Conservation (phyloP, 2,888 invertebrate species). For the Falcaria lacertinaria region DNA sequence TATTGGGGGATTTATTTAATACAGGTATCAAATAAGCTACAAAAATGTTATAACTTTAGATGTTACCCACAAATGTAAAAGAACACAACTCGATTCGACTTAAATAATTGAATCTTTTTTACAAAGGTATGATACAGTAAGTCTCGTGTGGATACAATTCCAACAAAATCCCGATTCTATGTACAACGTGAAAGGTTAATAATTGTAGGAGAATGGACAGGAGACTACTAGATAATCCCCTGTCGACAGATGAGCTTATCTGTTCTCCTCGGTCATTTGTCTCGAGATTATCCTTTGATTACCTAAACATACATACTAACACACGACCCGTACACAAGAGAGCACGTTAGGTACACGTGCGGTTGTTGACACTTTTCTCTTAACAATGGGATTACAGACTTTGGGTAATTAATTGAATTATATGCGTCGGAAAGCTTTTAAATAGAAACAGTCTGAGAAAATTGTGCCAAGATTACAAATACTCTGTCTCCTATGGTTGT, state of each 20-base stretch:
- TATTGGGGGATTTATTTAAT: too few relatives aligned
- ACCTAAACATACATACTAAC: conserved; percentile 6
- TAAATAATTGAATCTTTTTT: too few relatives aligned
- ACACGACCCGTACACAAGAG: not conserved
- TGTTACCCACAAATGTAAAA: too few relatives aligned
- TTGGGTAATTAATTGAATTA: not conserved
- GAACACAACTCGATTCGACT: too few relatives aligned
- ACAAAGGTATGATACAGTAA: too few relatives aligned
- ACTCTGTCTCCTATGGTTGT: too few relatives aligned
- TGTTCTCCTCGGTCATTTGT: conserved; percentile 34
- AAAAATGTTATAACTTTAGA: too few relatives aligned
- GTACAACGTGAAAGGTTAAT: conserved; percentile 8
- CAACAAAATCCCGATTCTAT: not conserved
- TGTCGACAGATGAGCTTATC: conserved; percentile 34
- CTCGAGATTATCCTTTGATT: conserved; percentile 25
- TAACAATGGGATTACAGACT: too few relatives aligned
- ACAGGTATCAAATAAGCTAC: too few relatives aligned
- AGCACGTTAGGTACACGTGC: not conserved
- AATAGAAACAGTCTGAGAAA: too few relatives aligned
- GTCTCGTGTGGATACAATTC: not conserved
- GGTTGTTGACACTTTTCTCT: not conserved
- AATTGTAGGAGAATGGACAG: conserved; percentile 9
- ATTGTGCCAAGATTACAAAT: too few relatives aligned
- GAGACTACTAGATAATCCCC: conserved; percentile 27
- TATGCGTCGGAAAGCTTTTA: too few relatives aligned